Evolutionary conservation across 2,797 vertebrate species (phyloP), one percentile per base, ranked within the genome.

Genomic region (Anomalospiza imberbis): DNA sequence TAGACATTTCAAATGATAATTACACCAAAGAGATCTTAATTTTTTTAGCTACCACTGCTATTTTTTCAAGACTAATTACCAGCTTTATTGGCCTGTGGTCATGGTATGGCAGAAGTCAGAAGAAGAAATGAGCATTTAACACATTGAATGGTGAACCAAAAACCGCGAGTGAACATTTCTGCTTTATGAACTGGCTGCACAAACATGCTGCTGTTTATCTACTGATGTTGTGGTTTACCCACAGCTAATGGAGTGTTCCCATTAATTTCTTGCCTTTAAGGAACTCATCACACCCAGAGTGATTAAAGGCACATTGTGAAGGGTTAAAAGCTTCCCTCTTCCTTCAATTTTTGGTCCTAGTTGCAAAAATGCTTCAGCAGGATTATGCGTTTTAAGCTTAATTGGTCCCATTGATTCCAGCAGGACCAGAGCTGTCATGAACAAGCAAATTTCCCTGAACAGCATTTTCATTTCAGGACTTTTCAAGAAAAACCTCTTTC

Each of bases 221-320:
- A 92, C 91, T 96, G 95, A 95, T 96, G 96, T 75, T 97, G 97
- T 95, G 97, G 97, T 95, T 95, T 97, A 90, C 89, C 96, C 96
- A 86, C 93, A 84, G 87, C 93, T 97, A 97, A 98, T 95, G 94
- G 94, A 93, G 96, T 96, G 72, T 91, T 97, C 91, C 58, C 36
- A 95, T 94, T 96, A 93, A 95, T 96, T 97, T 97, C 94, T 93
- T 95, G 92, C 94, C 93, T 96, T 97, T 96, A 94, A 96, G 94
- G 44, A 90, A 97, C 85, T 97, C 91, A 95, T 95, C 94, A 96
- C 85, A 96, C 91, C 72, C 61, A 54, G 40, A 84, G 89, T 96
- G 97, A 97, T 97, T 97, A 97, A 97, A 98, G 96, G 92, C 93
- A 97, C 19, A 77, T 54, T 95, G 90, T 94, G 94, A 96, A 85